A percentile compares a stretch with the other conserved stretches of the same genome.
Conservation (phyloP, 2,888 invertebrate genomes). For the Tachina fera region DNA sequence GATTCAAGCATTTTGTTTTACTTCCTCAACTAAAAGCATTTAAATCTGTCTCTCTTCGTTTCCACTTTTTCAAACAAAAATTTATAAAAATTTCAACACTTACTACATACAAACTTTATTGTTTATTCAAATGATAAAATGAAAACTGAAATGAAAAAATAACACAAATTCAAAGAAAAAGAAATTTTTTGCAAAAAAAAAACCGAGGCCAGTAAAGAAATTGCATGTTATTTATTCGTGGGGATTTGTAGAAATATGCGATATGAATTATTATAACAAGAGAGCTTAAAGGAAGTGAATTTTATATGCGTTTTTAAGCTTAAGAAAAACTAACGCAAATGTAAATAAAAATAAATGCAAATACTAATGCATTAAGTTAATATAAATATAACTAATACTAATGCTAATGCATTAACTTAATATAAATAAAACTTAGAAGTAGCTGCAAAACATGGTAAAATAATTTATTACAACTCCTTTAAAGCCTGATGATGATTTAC, state of each 20-base stretch:
- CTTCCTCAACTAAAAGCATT: constrained; percentile 15
- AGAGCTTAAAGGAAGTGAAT: neutral
- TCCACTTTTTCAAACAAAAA: neutral
- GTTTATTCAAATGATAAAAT: constrained; percentile 47
- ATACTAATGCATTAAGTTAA: neutral
- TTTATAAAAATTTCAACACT: constrained; percentile 45
- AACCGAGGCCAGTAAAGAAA: neutral
- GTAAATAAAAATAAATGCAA: neutral
- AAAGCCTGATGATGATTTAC: no score
- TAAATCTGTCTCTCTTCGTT: constrained; percentile 25
- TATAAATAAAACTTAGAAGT: no score
- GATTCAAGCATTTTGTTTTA: constrained; percentile 21
- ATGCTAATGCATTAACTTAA: neutral
- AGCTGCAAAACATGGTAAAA: no score
- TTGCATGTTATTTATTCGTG: constrained; percentile 3
- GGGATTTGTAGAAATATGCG: constrained; percentile 5
- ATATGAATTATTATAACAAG: constrained; percentile 13
- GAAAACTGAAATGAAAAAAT: constrained; percentile 10
- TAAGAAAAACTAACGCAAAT: neutral
- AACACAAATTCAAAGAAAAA: neutral
- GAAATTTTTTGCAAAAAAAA: neutral
- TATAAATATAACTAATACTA: no score
- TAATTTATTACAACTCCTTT: no score
- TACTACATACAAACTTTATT: constrained; percentile 28
- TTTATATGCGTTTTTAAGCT: neutral